phyloP scores from a whole-genome alignment of 2,113 vertebrate genomes.

The Mungos mungo region DNA sequence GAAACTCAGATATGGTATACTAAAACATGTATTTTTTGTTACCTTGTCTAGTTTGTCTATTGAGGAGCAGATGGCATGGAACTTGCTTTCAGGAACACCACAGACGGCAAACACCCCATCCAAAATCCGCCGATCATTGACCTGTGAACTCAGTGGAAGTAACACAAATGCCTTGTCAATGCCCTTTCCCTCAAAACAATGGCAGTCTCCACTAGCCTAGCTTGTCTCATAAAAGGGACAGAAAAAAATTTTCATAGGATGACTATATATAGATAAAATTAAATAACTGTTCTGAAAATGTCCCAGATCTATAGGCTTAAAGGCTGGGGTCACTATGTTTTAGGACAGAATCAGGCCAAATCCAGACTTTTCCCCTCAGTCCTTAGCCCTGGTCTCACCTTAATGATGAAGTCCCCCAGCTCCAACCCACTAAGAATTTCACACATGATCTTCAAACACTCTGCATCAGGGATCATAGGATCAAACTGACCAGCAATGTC shows the following conservation, averaged over 20 bases:
- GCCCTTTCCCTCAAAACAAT: constrained; percentile 42
- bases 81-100: constrained; percentile 92
- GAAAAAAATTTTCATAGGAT: constrained; percentile 31
- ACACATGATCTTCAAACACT: constrained; percentile 94
- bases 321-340: neutral
- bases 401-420: constrained; percentile 92
- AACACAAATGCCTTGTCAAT: neutral
- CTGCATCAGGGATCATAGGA: constrained; percentile 96
- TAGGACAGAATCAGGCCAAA: neutral
- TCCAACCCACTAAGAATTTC: constrained; percentile 92
- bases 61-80: constrained; percentile 89
- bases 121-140: constrained; percentile 94
- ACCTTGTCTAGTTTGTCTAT: constrained; percentile 98
- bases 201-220: neutral
- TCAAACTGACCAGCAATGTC: constrained; percentile 96
- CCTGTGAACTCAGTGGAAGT: constrained; percentile 81
- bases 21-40: constrained; percentile 44
- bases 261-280: neutral
- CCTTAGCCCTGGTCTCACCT: constrained; percentile 83
- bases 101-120: constrained; percentile 93
- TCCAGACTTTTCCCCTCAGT: neutral
- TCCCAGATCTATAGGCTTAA: neutral
- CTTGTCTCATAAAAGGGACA: constrained; percentile 11
- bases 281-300: neutral
- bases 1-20: neutral